Percentiles rank a stretch among this genome's conserved stretches.
phyloP scores from a whole-genome alignment of 2,113 vertebrate species.

The Phainopepla nitens region DNA sequence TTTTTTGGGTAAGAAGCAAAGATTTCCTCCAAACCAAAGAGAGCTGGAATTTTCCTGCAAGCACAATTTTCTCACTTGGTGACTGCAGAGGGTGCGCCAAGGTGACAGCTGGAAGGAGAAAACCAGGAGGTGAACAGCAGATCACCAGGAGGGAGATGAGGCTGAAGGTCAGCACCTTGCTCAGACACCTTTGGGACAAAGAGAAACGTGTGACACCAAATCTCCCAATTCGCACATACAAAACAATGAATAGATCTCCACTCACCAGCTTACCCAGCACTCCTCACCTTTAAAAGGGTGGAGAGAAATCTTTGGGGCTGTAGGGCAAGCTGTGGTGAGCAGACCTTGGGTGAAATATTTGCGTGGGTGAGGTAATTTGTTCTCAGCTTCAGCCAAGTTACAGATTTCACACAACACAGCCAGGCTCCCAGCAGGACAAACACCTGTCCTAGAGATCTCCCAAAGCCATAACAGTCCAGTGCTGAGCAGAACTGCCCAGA shows the following conservation, averaged over 20 bases:
- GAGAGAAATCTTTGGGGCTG: not conserved
- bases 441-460: not conserved
- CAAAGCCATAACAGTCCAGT: not conserved
- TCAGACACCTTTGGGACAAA: not conserved
- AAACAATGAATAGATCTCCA: not conserved
- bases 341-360: not conserved
- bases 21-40: not conserved
- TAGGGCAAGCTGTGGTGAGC: not conserved
- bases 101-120: not conserved
- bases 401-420: not conserved
- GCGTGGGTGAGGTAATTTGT: not conserved
- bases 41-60: not conserved
- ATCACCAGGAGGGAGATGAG: not conserved
- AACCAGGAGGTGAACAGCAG: not conserved
- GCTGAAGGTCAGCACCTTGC: not conserved
- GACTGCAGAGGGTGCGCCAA: not conserved
- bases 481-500: not conserved
- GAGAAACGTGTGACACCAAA: not conserved
- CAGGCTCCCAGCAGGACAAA: not conserved
- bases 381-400: not conserved
- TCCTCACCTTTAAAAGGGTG: not conserved
- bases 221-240: accelerated
- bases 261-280: not conserved
- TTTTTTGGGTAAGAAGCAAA: not conserved
- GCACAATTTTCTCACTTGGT: not conserved